Base-by-base conservation (phyloP, 2,797 vertebrate species). In the Dendrocincla fuliginosa region DNA sequence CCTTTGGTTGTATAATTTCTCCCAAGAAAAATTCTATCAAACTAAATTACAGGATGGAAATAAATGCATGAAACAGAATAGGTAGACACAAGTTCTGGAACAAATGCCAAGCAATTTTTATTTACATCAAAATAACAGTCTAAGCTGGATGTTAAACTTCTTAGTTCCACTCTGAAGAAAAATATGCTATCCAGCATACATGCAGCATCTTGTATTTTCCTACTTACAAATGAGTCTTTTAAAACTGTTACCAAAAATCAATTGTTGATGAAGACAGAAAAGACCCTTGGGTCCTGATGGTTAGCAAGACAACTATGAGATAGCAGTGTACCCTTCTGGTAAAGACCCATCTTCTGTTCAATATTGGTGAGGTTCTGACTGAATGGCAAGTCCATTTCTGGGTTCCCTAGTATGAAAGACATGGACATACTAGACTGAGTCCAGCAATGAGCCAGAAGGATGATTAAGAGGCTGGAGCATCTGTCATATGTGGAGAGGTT, bases 1-100 rank as follows among this genome's bases (percentile, higher is more conserved):
- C 28, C 86, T 91, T 96, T 82, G 39, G 16, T 89, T 87, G 46
- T 25, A 89, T 63, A 68, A 84, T 80, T 84, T 76, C 50, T 81
- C 60, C 33, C 35, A 80, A 68, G 41, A 90, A 96, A 91, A 85
- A 71, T 46, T 93, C 63, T 68, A 55, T 81, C 69, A 79, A 74
- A 87, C 22, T 79, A 85, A 96, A 95, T 95, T 95, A 82, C 44
- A 90, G 33, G 32, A 77, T 84, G 49, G 59, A 94, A 96, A 60
- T 33, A 93, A 52, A 79, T 61, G 32, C 22, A 41, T 56, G 47
- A 83, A 94, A 60, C 13, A 60, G 24, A 76, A 68, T 11, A 69
- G 3, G 20, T 24, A 90, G 27, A 63, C 27, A 32, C 32, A 47
- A 30, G 6, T 76, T 87, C 69, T 83, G 81, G 92, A 96, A 89